A percentile compares a stretch with the other conserved stretches of the same genome.
phyloP scores from a whole-genome alignment of 2,888 invertebrate genomes.

The Tipula confusa region DNA sequence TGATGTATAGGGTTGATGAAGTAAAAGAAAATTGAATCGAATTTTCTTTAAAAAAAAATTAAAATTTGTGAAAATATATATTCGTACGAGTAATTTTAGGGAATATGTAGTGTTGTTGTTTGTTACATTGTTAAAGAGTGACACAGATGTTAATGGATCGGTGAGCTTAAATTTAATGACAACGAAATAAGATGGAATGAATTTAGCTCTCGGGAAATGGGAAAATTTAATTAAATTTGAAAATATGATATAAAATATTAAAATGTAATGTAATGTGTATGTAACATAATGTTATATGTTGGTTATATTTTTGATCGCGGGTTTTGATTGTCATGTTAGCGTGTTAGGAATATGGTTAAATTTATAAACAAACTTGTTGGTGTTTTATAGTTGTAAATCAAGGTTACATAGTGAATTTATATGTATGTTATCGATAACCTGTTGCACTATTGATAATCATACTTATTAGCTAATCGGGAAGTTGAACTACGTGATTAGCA shows the following conservation, averaged over 20 bases:
- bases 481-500: too few species aligned
- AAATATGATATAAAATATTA: not conserved
- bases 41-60: not conserved
- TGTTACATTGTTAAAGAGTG: not conserved
- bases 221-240: not conserved
- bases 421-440: too few species aligned
- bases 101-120: not conserved
- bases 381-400: not conserved
- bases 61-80: not conserved
- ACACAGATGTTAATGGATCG: conserved; percentile 25
- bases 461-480: too few species aligned
- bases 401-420: not conserved
- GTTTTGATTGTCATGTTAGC: not conserved
- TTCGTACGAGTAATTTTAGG: not conserved
- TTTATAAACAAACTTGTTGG: not conserved
- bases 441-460: not conserved
- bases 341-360: not conserved
- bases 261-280: not conserved
- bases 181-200: conserved; percentile 25
- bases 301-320: not conserved
- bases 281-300: not conserved
- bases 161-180: conserved; percentile 20
- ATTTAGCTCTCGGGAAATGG: not conserved
- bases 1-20: not conserved
- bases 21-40: not conserved